Evolutionary conservation across 2,888 invertebrate species (phyloP), one percentile per base, ranked within the genome.

Genomic region (Eupithecia subfuscata): DNA sequence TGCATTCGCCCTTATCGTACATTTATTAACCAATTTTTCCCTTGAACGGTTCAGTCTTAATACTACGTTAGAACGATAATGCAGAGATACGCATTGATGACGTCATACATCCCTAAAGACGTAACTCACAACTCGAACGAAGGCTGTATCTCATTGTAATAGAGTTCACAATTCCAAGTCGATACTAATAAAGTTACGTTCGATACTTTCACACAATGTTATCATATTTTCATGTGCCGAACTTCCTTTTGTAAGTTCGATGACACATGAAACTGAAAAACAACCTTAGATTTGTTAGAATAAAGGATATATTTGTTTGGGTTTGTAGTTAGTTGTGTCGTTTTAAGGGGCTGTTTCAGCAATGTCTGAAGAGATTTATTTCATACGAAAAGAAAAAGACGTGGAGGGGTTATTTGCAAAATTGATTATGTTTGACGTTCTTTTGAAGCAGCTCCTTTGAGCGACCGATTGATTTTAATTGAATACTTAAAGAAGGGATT

Each of bases 11-110:
- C 72, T 84, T 80, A 85, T 79, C 71, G 75, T 86, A 90, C 88
- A 91, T 92, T 91, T 92, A 92, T 92, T 92, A 93, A 91, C 87
- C 92, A 92, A 94, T 94, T 94, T 94, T 93, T 92, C 92, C 89
- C 91, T 89, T 87, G 89, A 93, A 90, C 92, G 90, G 87, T 92
- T 92, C 87, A 78, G 84, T 89, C 91, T 90, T 94, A 93, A 94
- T 92, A 86, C 90, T 83, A 74, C 84, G 87, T 90, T 90, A 91
- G 90, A 89, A 92, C 89, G 92, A 91, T 93, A 92, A 93, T 91
- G 86, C 84, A 89, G 92, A 92, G 89, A 82, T 81, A 80, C 78
- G 85, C 92, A 94, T 94, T 93, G 93, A 93, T 91, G 91, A 90
- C 84, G 79, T 56, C 68, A 74, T 45, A 43, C 16, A 60, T 70